Percentiles rank a stretch among this genome's conserved stretches.
phyloP scores from a whole-genome alignment of 2,113 vertebrate genomes.

The Pluvialis apricaria region DNA sequence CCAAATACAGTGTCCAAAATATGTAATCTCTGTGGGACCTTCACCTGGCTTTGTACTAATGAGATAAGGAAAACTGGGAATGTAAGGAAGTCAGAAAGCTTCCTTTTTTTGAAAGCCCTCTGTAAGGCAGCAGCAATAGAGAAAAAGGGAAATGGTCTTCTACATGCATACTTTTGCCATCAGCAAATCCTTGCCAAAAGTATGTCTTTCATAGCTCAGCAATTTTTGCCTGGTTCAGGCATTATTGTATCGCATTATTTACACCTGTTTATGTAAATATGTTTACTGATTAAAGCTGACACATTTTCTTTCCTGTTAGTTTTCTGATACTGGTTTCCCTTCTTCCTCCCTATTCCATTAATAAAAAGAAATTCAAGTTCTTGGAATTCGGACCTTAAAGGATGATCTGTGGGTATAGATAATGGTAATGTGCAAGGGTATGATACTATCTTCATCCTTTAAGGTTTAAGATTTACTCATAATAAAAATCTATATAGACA shows the following conservation, averaged over 20 bases:
- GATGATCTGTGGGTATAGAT: background rate
- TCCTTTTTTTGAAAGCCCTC: background rate
- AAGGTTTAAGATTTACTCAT: no score
- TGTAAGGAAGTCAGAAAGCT: background rate
- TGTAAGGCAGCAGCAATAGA: background rate
- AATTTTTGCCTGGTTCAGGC: background rate
- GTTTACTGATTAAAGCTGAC: background rate
- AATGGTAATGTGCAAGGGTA: no score
- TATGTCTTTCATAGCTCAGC: background rate
- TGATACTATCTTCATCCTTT: no score
- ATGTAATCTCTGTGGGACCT: background rate
- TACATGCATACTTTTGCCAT: background rate
- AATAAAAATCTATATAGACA: background rate
- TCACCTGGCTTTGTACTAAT: background rate
- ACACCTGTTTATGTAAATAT: background rate
- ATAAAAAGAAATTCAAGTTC: background rate
- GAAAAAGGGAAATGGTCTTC: background rate
- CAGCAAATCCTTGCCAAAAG: background rate
- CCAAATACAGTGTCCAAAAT: background rate
- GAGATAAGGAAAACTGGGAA: background rate
- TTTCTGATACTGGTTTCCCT: background rate
- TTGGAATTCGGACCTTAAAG: background rate
- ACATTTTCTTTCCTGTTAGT: background rate
- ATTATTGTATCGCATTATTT: background rate
- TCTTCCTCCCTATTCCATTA: background rate